Conservation (phyloP, 2,888 invertebrate species). For the Troilus luridus region DNA sequence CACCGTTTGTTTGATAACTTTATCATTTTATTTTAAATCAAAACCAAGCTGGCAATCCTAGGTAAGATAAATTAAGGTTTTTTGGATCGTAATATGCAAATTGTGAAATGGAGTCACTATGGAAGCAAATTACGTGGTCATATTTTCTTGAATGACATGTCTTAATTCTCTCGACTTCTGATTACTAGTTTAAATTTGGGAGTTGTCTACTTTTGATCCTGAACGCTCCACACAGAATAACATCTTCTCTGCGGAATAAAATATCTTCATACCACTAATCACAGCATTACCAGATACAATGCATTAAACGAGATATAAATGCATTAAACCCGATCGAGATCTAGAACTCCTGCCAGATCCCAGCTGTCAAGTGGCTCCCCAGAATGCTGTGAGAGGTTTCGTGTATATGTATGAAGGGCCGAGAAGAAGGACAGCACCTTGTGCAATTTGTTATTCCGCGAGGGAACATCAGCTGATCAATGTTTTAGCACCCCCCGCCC, state of each 20-base stretch:
- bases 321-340: background rate
- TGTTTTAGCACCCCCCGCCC: background rate
- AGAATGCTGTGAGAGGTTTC: background rate
- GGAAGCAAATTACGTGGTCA: too few relatives aligned
- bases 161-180: too few relatives aligned
- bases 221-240: too few relatives aligned
- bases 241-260: background rate
- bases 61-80: too few relatives aligned
- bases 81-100: too few relatives aligned
- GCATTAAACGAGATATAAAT: background rate
- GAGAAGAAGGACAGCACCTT: background rate
- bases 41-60: too few relatives aligned
- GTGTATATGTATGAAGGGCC: background rate
- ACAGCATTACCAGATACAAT: background rate
- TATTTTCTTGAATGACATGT: too few relatives aligned
- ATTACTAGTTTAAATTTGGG: too few relatives aligned
- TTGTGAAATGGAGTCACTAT: too few relatives aligned
- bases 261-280: background rate
- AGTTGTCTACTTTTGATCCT: too few relatives aligned
- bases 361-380: background rate
- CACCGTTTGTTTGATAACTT: too few relatives aligned
- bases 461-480: background rate
- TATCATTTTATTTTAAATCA: too few relatives aligned
- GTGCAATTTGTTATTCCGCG: background rate
- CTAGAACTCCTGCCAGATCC: background rate